These are phyloP conservation scores for Metaphire vulgaris DNA, from an alignment of 1,140 invertebrate species.

Conservation along the genomic window DNA sequence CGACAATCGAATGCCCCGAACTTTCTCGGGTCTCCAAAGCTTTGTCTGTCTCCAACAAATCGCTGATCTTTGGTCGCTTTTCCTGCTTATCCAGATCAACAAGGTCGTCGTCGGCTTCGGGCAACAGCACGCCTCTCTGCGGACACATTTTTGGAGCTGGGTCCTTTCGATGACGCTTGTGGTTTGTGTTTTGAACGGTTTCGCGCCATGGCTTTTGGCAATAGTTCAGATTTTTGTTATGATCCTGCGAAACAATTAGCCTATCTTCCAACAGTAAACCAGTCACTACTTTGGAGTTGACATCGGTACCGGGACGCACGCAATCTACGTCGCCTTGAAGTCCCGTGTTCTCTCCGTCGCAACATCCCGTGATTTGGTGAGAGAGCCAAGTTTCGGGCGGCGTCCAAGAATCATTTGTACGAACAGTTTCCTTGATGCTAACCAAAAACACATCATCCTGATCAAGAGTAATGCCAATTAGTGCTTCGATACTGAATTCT, in stretches of 20 bases:
- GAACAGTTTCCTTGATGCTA: constrained; percentile 24
- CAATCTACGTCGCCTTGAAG: no score
- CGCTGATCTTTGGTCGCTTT: background rate
- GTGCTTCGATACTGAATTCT: constrained; percentile 24
- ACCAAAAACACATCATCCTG: constrained; percentile 28
- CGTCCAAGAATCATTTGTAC: background rate
- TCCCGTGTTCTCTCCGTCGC: no score
- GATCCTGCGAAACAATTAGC: background rate
- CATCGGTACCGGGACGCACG: no score
- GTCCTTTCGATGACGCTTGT: background rate
- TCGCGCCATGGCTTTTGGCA: background rate
- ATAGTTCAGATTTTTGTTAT: background rate
- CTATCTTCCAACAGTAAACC: background rate
- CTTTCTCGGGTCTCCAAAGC: no score
- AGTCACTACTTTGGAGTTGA: background rate
- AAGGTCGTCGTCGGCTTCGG: background rate
- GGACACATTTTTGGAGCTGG: background rate
- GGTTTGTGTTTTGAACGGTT: background rate
- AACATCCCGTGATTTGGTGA: background rate
- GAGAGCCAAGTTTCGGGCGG: background rate
- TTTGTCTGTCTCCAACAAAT: background rate
- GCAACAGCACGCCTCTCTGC: background rate
- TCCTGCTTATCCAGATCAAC: background rate
- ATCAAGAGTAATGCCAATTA: constrained; percentile 30
- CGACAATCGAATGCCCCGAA: no score